A percentile compares a stretch with the other conserved stretches of the same genome.
Conservation (phyloP, 2,797 vertebrate species). For the Sandelia bainsii region DNA sequence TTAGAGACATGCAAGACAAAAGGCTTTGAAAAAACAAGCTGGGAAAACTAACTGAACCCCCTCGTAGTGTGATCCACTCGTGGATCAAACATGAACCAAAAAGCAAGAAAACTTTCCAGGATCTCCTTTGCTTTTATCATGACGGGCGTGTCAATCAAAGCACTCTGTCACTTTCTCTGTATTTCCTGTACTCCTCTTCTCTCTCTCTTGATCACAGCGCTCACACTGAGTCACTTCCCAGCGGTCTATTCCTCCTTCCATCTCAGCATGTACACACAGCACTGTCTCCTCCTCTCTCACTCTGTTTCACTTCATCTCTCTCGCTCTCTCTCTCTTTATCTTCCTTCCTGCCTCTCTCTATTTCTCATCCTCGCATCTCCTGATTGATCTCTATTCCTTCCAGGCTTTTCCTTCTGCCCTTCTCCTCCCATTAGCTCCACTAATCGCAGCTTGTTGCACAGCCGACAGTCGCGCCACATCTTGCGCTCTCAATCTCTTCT, state of each 20-base stretch:
- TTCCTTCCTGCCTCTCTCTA: conserved; percentile 23
- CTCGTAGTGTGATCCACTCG: conserved; percentile 15
- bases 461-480: conserved; percentile 31
- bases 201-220: conserved; percentile 39
- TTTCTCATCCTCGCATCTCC: conserved; percentile 47
- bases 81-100: conserved; percentile 26
- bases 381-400: conserved; percentile 50
- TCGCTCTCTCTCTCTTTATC: conserved; percentile 15
- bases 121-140: conserved; percentile 14
- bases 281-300: conserved; percentile 35
- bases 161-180: conserved; percentile 50
- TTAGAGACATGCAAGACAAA: conserved; percentile 19
- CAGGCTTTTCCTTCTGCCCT: conserved; percentile 41
- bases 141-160: conserved; percentile 26
- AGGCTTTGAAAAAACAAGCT: conserved; percentile 30
- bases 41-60: conserved; percentile 27
- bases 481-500: conserved; percentile 20
- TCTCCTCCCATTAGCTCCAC: conserved; percentile 48
- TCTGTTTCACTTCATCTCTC: conserved; percentile 21
- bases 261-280: conserved; percentile 26
- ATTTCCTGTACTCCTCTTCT: conserved; percentile 28
- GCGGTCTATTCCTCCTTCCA: conserved; percentile 42
- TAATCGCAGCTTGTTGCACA: conserved; percentile 70
- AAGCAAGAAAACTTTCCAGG: conserved; percentile 8
- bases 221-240: conserved; percentile 44